These are phyloP conservation scores for Cyclopterus lumpus DNA, from an alignment of 2,797 vertebrate species.

Conservation along the genomic window DNA sequence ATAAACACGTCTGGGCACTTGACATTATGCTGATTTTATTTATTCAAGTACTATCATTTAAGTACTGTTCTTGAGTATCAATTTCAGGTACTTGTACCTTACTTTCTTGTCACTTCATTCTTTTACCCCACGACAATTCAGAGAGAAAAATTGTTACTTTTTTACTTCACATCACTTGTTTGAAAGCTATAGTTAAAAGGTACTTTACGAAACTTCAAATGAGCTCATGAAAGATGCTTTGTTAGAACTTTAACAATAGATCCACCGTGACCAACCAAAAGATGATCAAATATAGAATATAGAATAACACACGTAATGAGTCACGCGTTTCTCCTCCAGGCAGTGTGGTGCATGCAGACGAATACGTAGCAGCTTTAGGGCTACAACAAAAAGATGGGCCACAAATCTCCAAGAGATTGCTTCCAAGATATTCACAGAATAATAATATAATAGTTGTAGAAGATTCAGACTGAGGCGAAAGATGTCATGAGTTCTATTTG, in stretches of 20 bases:
- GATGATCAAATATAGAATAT: too few relatives aligned
- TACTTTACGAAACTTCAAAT: too few relatives aligned
- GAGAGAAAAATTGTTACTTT: not conserved
- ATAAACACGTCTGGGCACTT: not conserved
- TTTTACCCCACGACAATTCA: not conserved
- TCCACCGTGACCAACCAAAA: too few relatives aligned
- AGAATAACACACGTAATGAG: too few relatives aligned
- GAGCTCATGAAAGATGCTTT: too few relatives aligned
- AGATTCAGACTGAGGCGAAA: not conserved
- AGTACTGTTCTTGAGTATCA: not conserved
- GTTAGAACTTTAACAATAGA: too few relatives aligned
- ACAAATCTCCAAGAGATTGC: too few relatives aligned
- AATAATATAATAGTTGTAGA: too few relatives aligned
- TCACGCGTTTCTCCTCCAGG: too few relatives aligned
- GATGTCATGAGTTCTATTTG: slow-evolving; percentile 6
- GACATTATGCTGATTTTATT: not conserved
- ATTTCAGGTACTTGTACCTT: not conserved
- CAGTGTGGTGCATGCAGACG: too few relatives aligned
- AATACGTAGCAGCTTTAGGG: not conserved
- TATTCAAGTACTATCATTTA: not conserved
- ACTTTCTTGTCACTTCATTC: not conserved
- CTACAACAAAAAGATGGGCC: not conserved
- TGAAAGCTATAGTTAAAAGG: too few relatives aligned
- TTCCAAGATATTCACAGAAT: too few relatives aligned
- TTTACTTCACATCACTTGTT: not conserved